Evolutionary conservation across 1,140 invertebrate genomes (phyloP), one percentile per base, ranked within the genome.

Genomic region (Drosophila pruinosa): DNA sequence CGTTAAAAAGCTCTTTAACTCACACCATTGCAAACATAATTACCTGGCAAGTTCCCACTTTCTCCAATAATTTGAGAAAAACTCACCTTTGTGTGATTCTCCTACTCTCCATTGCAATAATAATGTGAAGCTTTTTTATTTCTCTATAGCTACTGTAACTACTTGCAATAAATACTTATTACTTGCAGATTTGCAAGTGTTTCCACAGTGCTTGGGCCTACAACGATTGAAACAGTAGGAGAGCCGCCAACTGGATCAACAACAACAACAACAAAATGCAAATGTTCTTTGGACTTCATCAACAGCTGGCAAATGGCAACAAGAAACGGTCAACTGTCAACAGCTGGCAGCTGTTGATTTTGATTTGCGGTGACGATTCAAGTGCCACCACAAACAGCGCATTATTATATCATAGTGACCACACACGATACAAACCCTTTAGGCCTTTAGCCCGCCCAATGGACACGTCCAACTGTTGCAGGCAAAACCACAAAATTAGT

Each of bases 401-500:
- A 70, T 73, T 85, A 85, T 70, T 63, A 85, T 72, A 65, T 75
- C 67, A 80, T 72, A 58, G 67, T 58, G 43, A 54, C 64, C 75
- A 34, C 62, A 52, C 31, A 45, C 38, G 6, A 39, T 10, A 6
- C 3, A 41, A 14, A 45, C 17, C 6, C 6, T 39, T 24, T 26
- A 7, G 10, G 21, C 7, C 19, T 19, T 6, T n/a, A 14, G 4
- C 6, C 10, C 24, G 7, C 2, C 53, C 34, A 54, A 38, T 54
- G 24, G 48, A 50, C 17, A 21, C 38, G 58, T 50, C 61, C 54
- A 82, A 88, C 82, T 72, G 78, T 82, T 88, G 78, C 82, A 72
- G 78, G 43, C 72, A 62, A 43, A 75, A 78, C 82, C 82, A 48
- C 82, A 88, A 80, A 88, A 88, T 88, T 88, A 88, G 83, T 71